Conservation (phyloP, 2,888 invertebrate genomes). For the Camptogramma bilineatum region DNA sequence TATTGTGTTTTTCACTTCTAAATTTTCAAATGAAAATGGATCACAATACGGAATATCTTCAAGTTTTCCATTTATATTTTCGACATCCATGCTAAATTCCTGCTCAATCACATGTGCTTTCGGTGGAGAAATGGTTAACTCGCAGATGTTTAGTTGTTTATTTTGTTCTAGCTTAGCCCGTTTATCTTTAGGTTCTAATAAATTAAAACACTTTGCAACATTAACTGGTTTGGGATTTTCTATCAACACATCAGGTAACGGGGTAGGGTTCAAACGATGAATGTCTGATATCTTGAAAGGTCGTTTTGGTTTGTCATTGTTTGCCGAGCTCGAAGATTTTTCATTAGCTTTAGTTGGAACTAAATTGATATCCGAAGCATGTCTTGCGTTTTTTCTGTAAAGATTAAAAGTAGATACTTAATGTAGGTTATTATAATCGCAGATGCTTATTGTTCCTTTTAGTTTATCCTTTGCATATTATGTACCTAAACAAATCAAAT, state of each 20-base stretch:
- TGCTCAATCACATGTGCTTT: constrained; percentile 2
- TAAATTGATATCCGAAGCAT: constrained; percentile 5
- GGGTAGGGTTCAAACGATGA: constrained; percentile 50
- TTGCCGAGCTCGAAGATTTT: constrained; percentile 20
- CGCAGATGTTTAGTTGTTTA: constrained; percentile 7
- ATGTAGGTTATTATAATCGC: too few species aligned
- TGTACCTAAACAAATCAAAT: neutral
- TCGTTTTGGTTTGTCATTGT: constrained; percentile 51
- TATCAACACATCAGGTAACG: constrained; percentile 51
- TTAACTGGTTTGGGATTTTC: constrained; percentile 27
- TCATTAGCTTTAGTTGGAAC: constrained; percentile 19
- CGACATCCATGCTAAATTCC: constrained; percentile 14
- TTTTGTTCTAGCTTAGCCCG: constrained; percentile 13
- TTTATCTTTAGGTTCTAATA: constrained; percentile 18
- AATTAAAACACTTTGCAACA: constrained; percentile 20
- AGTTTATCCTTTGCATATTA: neutral
- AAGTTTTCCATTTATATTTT: constrained; percentile 3
- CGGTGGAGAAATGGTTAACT: neutral
- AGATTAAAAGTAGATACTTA: constrained; percentile 13
- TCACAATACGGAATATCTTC: constrained; percentile 18
- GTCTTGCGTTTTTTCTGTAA: constrained; percentile 21
- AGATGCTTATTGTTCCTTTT: neutral
- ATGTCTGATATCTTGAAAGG: constrained; percentile 71
- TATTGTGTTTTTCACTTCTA: constrained; percentile 30
- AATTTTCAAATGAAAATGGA: neutral